Conservation (phyloP, 2,888 invertebrate species). For the Uropetala carovei region DNA sequence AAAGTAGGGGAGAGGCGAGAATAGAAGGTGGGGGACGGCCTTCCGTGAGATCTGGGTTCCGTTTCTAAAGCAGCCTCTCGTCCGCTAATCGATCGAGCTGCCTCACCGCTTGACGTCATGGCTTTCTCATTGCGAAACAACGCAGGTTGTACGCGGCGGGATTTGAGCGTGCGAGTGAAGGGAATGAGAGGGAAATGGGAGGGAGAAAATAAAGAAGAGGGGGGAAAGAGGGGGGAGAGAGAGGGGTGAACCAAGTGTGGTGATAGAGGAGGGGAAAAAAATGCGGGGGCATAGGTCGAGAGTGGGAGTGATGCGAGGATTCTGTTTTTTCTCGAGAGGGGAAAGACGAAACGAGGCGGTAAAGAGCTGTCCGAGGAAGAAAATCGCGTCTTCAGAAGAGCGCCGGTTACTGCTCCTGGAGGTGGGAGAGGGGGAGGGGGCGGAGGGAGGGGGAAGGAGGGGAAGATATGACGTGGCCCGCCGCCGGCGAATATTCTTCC, state of each 20-base stretch:
- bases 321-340: too few species aligned
- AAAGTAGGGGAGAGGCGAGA: conserved; percentile 40
- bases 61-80: conserved; percentile 72
- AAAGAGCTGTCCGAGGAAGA: too few species aligned
- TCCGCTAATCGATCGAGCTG: conserved; percentile 71
- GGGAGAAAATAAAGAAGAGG: background rate
- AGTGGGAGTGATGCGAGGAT: background rate
- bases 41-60: conserved; percentile 72
- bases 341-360: too few species aligned
- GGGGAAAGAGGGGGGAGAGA: background rate
- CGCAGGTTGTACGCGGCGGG: conserved; percentile 38
- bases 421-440: too few species aligned
- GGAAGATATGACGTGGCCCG: too few species aligned
- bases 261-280: background rate
- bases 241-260: background rate
- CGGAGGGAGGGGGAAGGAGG: too few species aligned
- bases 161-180: background rate
- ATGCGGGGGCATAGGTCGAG: background rate
- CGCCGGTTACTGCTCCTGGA: too few species aligned
- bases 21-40: conserved; percentile 69
- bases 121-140: conserved; percentile 64
- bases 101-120: conserved; percentile 56
- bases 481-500: too few species aligned
- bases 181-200: background rate
- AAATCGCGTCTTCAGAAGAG: too few species aligned